Evolutionary conservation across 2,888 invertebrate species (phyloP), one percentile per base, ranked within the genome.

Genomic region (Willowsia nigromaculata): DNA sequence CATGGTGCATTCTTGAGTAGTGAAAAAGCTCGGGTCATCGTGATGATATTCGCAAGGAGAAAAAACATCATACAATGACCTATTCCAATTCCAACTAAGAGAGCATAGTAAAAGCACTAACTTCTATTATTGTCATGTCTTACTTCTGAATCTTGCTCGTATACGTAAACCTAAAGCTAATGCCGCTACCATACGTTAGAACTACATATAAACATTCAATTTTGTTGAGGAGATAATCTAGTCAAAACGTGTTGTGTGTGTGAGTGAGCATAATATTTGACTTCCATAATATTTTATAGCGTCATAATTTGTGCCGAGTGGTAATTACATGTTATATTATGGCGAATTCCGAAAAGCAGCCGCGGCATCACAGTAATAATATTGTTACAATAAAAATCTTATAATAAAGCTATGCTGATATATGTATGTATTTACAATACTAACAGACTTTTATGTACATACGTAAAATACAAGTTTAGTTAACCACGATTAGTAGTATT

Each of bases 261-360:
- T 40, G 59, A 81, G 80, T 25, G 50, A 30, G 80, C 56, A 59
- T 81, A 81, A 59, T 78, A 33, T 81, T 81, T 76, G 62, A 88
- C 82, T 83, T 88, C 85, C 88, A 88, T 88, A 88, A 88, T 83
- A 83, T 88, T 88, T 88, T 88, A 88, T 88, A 83, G 82, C 83
- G 76, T 83, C 82, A 88, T 88, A 88, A 88, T 83, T 88, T 81
- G 68, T 71, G 71, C 65, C 27, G 62, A 74, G 76, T 88, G 83
- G 88, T 88, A 88, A 88, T 88, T 88, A 88, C 88, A 88, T 82
- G 74, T 83, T 83, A 18, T 53, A 78, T 78, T 78, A 78, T 78
- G 62, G 76, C 85, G 25, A 68, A 84, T 74, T 78, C 76, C 53
- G 53, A 78, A 53, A 50, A 59, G 56, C 50, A 25, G 9, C 18